Percentiles rank a stretch among this genome's conserved stretches.
Conservation (phyloP, 2,113 vertebrate genomes). For the Hyaena hyaena region DNA sequence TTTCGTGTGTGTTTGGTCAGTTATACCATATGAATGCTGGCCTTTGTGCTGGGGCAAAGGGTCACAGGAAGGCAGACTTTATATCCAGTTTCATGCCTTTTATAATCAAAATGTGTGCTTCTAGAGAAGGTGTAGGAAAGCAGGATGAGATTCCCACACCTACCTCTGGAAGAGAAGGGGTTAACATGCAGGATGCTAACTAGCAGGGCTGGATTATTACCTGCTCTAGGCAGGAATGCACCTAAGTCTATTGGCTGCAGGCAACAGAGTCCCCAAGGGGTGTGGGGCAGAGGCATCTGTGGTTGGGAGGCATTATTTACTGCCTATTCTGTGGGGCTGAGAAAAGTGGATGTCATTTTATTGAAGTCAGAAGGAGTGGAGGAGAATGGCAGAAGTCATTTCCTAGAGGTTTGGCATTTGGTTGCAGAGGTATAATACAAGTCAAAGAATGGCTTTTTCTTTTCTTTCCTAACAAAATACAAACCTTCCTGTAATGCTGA, state of each 20-base stretch:
- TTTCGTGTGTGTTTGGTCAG: background rate
- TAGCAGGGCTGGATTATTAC: constrained; percentile 57
- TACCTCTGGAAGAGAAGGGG: constrained; percentile 44
- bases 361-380: constrained; percentile 59
- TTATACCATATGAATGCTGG: background rate
- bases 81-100: background rate
- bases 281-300: background rate
- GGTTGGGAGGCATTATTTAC: constrained; percentile 64
- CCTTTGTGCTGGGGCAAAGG: background rate
- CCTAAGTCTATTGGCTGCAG: constrained; percentile 69
- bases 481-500: background rate
- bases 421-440: background rate
- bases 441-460: background rate
- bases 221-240: constrained; percentile 75
- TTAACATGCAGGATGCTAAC: constrained; percentile 69
- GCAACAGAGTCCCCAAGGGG: constrained; percentile 69
- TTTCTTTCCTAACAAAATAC: background rate
- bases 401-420: constrained; percentile 49
- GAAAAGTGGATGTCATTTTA: constrained; percentile 65
- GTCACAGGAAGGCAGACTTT: background rate
- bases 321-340: constrained; percentile 32
- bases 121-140: background rate
- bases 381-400: constrained; percentile 42
- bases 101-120: background rate
- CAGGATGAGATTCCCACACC: background rate